Conservation (phyloP, 2,797 vertebrate species). For the Acanthiza pusilla region DNA sequence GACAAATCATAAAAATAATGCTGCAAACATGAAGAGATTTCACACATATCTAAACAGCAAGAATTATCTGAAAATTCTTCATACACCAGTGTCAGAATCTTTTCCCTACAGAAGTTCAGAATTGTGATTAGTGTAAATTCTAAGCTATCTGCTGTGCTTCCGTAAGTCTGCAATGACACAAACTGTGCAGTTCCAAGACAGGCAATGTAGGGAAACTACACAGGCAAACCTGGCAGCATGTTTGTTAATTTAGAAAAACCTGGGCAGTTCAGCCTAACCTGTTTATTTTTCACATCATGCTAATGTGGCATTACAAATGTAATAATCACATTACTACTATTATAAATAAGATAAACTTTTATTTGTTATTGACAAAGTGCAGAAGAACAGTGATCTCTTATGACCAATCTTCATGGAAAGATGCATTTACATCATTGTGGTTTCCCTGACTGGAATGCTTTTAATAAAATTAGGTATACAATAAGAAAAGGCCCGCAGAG, state of each 20-base stretch:
- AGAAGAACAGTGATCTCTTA: background rate
- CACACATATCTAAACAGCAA: background rate
- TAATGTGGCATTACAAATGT: background rate
- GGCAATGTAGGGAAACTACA: fast-evolving
- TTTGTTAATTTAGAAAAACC: background rate
- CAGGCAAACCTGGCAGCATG: background rate
- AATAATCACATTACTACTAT: background rate
- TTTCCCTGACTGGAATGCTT: background rate
- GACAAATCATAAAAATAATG: background rate
- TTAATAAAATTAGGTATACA: background rate
- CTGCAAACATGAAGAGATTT: background rate
- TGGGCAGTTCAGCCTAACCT: background rate
- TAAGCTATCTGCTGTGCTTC: background rate
- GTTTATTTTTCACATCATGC: background rate
- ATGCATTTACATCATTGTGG: background rate
- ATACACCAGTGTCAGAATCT: background rate
- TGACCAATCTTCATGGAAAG: background rate
- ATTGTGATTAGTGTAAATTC: background rate
- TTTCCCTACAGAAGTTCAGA: background rate
- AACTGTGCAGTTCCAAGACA: background rate
- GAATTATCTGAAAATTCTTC: background rate
- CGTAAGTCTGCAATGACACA: background rate
- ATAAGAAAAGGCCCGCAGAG: background rate
- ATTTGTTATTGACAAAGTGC: background rate
- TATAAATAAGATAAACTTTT: background rate